These are phyloP conservation scores for Actinemys pallida DNA, from an alignment of 2,113 vertebrate genomes.

Conservation along the genomic window DNA sequence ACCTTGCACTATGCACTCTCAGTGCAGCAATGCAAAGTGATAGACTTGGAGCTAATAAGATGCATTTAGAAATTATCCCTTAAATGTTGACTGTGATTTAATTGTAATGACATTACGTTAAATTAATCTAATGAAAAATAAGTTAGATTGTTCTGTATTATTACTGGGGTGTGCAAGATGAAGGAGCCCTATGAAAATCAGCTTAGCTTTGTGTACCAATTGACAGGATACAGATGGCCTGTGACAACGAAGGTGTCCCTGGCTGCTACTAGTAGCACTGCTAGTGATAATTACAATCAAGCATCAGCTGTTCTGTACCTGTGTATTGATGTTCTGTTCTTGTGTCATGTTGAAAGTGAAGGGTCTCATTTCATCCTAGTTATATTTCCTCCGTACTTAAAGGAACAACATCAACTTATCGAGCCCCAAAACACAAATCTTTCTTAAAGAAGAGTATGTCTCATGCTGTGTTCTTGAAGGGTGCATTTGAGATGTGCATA, in stretches of 20 bases:
- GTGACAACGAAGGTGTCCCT: neutral
- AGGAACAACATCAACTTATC: neutral
- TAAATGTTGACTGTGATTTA: slow-evolving; percentile 35
- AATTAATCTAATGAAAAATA: slow-evolving; percentile 42
- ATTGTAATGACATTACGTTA: slow-evolving; percentile 26
- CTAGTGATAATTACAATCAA: neutral
- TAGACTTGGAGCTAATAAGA: slow-evolving; percentile 10
- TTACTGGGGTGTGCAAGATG: neutral
- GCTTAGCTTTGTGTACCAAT: neutral
- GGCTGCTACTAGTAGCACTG: neutral
- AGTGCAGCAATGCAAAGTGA: slow-evolving; percentile 6
- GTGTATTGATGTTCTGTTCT: neutral
- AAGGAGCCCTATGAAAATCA: slow-evolving; percentile 28
- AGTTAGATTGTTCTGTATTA: neutral
- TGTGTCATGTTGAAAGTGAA: neutral
- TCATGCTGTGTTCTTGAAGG: neutral
- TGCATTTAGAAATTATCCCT: slow-evolving; percentile 24
- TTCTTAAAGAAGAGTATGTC: neutral
- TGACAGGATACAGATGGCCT: neutral
- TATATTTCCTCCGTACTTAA: neutral
- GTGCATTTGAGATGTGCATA: neutral
- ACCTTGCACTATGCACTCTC: neutral
- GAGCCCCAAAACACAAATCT: rapidly evolving
- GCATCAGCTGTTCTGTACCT: neutral
- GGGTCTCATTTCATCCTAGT: neutral